These are phyloP conservation scores for Clarias batrachus DNA, from an alignment of 2,113 vertebrate genomes.

Conservation along the genomic window DNA sequence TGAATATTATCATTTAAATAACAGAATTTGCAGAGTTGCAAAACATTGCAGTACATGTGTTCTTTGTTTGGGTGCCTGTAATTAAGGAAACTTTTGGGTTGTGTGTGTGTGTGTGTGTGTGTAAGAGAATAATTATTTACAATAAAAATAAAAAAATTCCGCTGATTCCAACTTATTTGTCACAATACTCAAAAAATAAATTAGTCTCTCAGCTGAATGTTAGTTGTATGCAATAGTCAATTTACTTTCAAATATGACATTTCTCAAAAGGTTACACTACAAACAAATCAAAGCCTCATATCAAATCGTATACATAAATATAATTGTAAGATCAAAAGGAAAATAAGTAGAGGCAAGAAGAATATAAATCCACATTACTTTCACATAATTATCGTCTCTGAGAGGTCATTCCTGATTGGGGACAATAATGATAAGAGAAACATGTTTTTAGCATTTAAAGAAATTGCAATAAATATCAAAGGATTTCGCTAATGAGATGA, in stretches of 20 bases:
- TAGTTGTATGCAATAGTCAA: slow-evolving; percentile 60
- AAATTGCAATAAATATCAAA: not conserved
- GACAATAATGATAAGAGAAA: slow-evolving; percentile 32
- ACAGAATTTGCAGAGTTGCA: not conserved
- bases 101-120: not conserved
- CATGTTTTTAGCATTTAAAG: not conserved
- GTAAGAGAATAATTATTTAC: not conserved
- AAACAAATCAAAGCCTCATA: slow-evolving; percentile 58
- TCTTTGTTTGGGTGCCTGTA: not conserved
- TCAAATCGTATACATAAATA: slow-evolving; percentile 64
- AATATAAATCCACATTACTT: not conserved
- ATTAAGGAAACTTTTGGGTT: not conserved
- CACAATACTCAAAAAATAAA: slow-evolving; percentile 69
- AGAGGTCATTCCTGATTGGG: slow-evolving; percentile 16
- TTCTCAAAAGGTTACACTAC: slow-evolving; percentile 60
- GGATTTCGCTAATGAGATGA: not conserved
- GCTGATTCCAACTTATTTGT: slow-evolving; percentile 75
- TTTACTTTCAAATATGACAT: slow-evolving; percentile 61
- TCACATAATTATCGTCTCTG: not conserved
- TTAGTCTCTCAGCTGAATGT: slow-evolving; percentile 56
- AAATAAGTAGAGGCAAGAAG: slow-evolving; percentile 63
- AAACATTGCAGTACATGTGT: not conserved
- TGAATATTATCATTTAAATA: not conserved
- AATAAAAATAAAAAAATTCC: slow-evolving; percentile 58
- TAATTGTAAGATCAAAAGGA: slow-evolving; percentile 67